Evolutionary conservation across 2,113 vertebrate genomes (phyloP), one percentile per base, ranked within the genome.

Genomic region (Bostrychus sinensis): DNA sequence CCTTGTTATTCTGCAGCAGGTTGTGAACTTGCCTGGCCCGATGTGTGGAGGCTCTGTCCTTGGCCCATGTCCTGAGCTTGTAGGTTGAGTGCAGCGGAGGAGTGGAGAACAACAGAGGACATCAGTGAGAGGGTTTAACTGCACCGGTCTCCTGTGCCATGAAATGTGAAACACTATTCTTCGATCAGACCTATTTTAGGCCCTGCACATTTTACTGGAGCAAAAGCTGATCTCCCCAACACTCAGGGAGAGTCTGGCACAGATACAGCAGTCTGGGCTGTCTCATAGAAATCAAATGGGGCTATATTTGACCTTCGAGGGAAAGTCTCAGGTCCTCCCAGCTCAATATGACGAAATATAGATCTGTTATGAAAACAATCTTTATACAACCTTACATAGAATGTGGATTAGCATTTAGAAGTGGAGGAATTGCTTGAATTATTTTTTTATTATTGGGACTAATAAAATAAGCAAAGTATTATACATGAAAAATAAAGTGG

Each of bases 161-260:
- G 89, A 87, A 91, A 91, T 77, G 62, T 79, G 83, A 90, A 81
- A 72, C 85, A 79, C 82, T 82, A 66, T 70, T 80, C 66, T 91
- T 90, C 78, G 80, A 89, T 89, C 81, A 73, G 81, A 37, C 59
- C 83, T 90, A 90, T 88, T 90, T 91, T 86, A 41, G 80, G 87
- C 85, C 60, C 45, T 72, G 70, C 78, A 72, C 66, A 69, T 81
- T 84, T 82, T 71, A 76, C 68, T 79, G 84, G 72, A 78, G 80
- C 83, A 82, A 89, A 55, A 89, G 62, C 77, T 83, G 77, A 84
- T 89, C 86, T 82, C 63, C 62, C 78, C 56, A 57, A 72, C 66
- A 78, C 80, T 72, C 51, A 75, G 64, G 75, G 66, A 82, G 69
- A 75, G 65, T 70, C 57, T 72, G 72, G 69, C 32, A 62, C 41